Base-by-base conservation (phyloP, 2,797 vertebrate genomes). In the Hoplostethus mediterraneus region DNA sequence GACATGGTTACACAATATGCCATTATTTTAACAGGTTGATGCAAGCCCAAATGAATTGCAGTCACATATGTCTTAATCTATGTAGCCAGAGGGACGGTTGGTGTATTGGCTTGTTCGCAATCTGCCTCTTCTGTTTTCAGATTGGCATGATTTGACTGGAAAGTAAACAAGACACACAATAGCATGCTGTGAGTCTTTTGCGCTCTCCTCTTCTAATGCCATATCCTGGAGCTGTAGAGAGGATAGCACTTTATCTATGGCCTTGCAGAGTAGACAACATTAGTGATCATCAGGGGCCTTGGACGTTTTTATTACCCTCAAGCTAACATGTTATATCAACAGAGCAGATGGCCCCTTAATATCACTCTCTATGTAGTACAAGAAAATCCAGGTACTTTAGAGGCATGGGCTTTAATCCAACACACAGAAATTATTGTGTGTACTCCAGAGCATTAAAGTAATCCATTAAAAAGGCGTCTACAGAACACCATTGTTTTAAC, bases 1-100 rank as follows among this genome's bases (percentile, higher is more conserved):
- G 45, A n/a, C 17, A 42, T 1, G 2, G 62, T 82, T 76, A 82
- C 56, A 87, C 81, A 79, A 67, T 71, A 8, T 53, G 28, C 40
- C 48, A 14, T 61, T 82, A 67, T 71, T 86, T 79, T 74, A 77
- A 80, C 79, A 73, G 58, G 58, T 77, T 71, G 30, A 48, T 21
- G n/a, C 36, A 21, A 52, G 8, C 21, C 14, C 12, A 67, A 84
- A 75, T 73, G 58, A 81, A 87, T 88, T 76, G 77, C 64, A 73
- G 67, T 75, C 58, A 12, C 42, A 13, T 13, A 82, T 79, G 75
- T 79, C 68, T 83, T 81, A 79, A 73, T 84, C 70, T 82, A 66
- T 75, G 63, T 67, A 56, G 57, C 45, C 76, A 52, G 67, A 76
- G 71, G 75, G 76, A 71, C 62, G 77, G 61, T 45, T 16, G 53